phyloP scores from a whole-genome alignment of 2,888 invertebrate species.

The Luffia ferchaultella region DNA sequence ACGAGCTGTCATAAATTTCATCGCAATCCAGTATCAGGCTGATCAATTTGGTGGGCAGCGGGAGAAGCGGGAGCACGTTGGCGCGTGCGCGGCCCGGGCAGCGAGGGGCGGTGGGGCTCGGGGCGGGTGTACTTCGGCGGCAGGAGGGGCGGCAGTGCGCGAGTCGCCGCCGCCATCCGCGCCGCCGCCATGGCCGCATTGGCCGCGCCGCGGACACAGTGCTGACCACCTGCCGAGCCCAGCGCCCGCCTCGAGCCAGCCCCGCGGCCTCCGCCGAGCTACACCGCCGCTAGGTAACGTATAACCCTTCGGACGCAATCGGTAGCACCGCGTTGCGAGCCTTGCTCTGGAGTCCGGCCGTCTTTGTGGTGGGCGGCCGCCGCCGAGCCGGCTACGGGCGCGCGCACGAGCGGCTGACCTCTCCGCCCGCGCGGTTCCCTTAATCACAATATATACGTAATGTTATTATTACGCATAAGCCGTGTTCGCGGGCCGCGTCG shows the following conservation, averaged over 20 bases:
- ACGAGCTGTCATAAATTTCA: constrained; percentile 60
- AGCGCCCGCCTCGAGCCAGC: constrained; percentile 25
- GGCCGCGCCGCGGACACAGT: constrained; percentile 36
- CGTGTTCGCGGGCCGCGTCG: too few species aligned
- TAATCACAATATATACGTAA: constrained; percentile 45
- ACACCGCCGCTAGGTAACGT: constrained; percentile 38
- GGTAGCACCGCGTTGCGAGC: constrained; percentile 12
- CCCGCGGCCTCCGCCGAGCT: constrained; percentile 15
- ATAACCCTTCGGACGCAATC: constrained; percentile 18
- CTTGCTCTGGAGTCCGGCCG: constrained; percentile 15
- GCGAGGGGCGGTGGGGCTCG: constrained; percentile 23
- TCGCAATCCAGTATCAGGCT: constrained; percentile 57
- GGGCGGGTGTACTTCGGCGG: constrained; percentile 10
- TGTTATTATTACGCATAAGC: too few species aligned
- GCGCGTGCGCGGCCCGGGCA: constrained; percentile 25
- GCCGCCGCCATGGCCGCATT: constrained; percentile 54
- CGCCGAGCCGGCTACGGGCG: not conserved
- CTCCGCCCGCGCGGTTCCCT: constrained; percentile 27
- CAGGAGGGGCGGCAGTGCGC: constrained; percentile 41
- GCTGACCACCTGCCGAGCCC: constrained; percentile 31
- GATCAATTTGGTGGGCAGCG: constrained; percentile 42
- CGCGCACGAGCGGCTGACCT: constrained; percentile 13
- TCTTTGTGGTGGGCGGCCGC: constrained; percentile 22
- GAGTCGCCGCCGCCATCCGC: constrained; percentile 47
- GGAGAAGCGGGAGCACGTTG: constrained; percentile 17